phyloP scores from a whole-genome alignment of 35 echinoderm and acorn worm species.

The Patiria miniata region DNA sequence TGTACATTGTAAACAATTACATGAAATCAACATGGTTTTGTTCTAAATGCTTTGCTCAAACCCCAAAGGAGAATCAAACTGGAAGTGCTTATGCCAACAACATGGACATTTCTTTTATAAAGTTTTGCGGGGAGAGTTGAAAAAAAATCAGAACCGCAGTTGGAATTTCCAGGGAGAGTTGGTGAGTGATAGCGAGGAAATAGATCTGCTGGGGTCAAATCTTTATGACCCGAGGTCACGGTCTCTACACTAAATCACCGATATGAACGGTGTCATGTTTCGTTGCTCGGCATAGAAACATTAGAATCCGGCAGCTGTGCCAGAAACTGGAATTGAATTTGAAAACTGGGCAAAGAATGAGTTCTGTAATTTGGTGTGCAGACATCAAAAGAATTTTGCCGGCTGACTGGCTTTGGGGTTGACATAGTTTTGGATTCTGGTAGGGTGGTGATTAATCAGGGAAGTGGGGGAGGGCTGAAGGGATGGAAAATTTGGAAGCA shows the following conservation, averaged over 20 bases:
- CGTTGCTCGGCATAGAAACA: not conserved
- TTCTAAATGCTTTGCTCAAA: too few species aligned
- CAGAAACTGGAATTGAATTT: constrained; percentile 52
- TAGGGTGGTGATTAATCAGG: not conserved
- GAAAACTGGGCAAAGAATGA: constrained; percentile 47
- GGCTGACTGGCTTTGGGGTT: not conserved
- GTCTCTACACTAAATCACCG: constrained; percentile 17
- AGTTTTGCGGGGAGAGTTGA: not conserved
- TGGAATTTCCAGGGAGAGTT: constrained; percentile 33
- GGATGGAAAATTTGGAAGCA: too few species aligned
- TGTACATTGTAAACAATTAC: too few species aligned
- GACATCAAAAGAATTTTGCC: constrained; percentile 49
- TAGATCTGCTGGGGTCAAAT: constrained; percentile 50
- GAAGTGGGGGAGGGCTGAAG: not conserved
- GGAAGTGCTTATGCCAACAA: too few species aligned
- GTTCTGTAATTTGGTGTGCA: constrained; percentile 45
- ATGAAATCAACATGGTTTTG: too few species aligned
- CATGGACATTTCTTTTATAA: too few species aligned
- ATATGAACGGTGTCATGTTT: constrained; percentile 20
- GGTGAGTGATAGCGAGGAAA: constrained; percentile 62
- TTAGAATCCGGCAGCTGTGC: constrained; percentile 27
- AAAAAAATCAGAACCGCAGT: not conserved
- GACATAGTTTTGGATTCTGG: not conserved
- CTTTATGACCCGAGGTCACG: constrained; percentile 44
- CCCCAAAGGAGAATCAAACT: too few species aligned